Conservation (phyloP, 1,140 invertebrate species). For the Harpegnathos saltator region DNA sequence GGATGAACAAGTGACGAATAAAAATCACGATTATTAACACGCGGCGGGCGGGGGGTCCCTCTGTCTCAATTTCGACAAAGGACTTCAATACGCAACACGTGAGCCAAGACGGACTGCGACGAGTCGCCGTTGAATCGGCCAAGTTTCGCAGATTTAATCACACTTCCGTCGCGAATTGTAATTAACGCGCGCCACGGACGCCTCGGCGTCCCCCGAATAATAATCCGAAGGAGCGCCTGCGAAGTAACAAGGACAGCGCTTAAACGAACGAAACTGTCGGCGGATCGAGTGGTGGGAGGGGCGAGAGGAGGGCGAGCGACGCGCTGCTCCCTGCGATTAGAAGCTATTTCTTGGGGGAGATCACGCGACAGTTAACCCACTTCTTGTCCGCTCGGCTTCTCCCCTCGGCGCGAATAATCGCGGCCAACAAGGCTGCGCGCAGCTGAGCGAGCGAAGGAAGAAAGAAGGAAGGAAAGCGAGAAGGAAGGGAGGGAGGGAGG, state of each 20-base stretch:
- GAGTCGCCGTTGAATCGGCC: too few relatives aligned
- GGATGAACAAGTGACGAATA: too few relatives aligned
- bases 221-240: background rate
- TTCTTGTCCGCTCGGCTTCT: constrained; percentile 46
- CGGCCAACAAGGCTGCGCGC: constrained; percentile 33
- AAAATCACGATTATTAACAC: too few relatives aligned
- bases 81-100: background rate
- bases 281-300: too few relatives aligned
- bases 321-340: constrained; percentile 39
- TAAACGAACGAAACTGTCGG: background rate
- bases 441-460: background rate
- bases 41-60: too few relatives aligned
- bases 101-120: too few relatives aligned
- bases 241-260: background rate
- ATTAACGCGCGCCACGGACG: too few relatives aligned
- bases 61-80: too few relatives aligned
- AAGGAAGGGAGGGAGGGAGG: too few relatives aligned
- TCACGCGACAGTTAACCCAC: constrained; percentile 59
- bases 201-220: background rate
- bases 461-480: background rate
- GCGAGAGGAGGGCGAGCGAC: too few relatives aligned
- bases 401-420: constrained; percentile 49
- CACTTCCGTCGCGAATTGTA: too few relatives aligned
- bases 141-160: too few relatives aligned
- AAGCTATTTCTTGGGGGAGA: constrained; percentile 53